Percentiles rank a stretch among this genome's conserved stretches.
Conservation (phyloP, 2,888 invertebrate genomes). For the Tribolium freemani region DNA sequence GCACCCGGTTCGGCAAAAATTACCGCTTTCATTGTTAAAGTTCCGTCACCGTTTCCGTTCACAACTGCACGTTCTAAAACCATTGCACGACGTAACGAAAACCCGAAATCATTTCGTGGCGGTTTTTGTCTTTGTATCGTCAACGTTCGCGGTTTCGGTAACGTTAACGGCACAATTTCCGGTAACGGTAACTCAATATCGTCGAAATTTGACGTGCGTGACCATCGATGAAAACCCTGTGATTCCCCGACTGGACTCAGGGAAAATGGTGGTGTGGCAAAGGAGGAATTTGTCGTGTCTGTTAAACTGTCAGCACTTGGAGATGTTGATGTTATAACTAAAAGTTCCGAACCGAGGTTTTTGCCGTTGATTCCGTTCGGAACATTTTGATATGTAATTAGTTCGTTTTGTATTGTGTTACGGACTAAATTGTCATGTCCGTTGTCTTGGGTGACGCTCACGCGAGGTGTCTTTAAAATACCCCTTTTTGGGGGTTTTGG, state of each 20-base stretch:
- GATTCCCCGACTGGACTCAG: slow-evolving; percentile 88
- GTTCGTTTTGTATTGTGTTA: slow-evolving; percentile 89
- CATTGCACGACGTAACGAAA: slow-evolving; percentile 90
- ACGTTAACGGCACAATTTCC: slow-evolving; percentile 76
- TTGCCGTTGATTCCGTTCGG: slow-evolving; percentile 67
- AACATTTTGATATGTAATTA: slow-evolving; percentile 80
- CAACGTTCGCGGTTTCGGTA: slow-evolving; percentile 82
- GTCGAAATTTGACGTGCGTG: slow-evolving; percentile 82
- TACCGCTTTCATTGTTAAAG: slow-evolving; percentile 77
- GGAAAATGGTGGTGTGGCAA: slow-evolving; percentile 89
- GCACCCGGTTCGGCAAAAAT: slow-evolving; percentile 93
- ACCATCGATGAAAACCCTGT: slow-evolving; percentile 85
- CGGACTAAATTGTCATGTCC: slow-evolving; percentile 72
- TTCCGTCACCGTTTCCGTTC: slow-evolving; percentile 61
- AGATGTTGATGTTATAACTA: slow-evolving; percentile 84
- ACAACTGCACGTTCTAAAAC: slow-evolving; percentile 76
- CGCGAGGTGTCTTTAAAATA: slow-evolving; percentile 83
- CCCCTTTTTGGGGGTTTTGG: slow-evolving; percentile 90
- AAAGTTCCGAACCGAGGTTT: slow-evolving; percentile 65
- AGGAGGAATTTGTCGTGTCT: slow-evolving; percentile 89
- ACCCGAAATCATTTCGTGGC: slow-evolving; percentile 93
- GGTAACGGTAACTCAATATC: slow-evolving; percentile 83
- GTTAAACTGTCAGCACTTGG: slow-evolving; percentile 89
- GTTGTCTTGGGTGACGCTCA: slow-evolving; percentile 74
- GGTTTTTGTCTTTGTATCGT: slow-evolving; percentile 84